Base-by-base conservation (phyloP, 2,797 vertebrate species). In the Gambusia yucatana region DNA sequence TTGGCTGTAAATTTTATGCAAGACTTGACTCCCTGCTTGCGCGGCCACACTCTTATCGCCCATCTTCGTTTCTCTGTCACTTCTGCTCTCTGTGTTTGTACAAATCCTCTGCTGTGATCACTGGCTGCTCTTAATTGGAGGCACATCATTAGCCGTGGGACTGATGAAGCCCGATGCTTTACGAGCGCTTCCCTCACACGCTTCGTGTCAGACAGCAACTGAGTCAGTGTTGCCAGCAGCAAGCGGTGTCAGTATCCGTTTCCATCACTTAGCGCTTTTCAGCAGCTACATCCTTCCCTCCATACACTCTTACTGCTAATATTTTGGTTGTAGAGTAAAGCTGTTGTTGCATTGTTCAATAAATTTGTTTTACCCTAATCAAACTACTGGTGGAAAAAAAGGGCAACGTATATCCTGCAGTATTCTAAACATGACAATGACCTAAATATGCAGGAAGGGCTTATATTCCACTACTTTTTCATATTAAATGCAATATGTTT, bases 81-180 rank as follows among this genome's bases (percentile, higher is more conserved):
- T 85, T 83, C 77, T 16, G 69, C 81, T 81, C 77, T 80, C 86
- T 50, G 79, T 89, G 88, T 92, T 90, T 91, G 86, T 86, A 90
- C 92, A 92, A 93, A 94, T 92, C 89, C 93, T 84, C 91, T 6
- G 90, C 92, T 91, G 91, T 94, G 92, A 95, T 95, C 94, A 94
- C 87, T 88, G 86, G 84, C 80, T 82, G 82, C 85, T 93, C 88
- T 94, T 96, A 96, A 96, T 96, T 95, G 93, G 93, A 92, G 94
- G 92, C 91, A 92, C 93, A 92, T 95, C 94, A 91, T 93, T 92
- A 92, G 94, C 85, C 85, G 85, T 84, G 91, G 78, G 61, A 80
- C 88, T 92, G 93, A 94, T 91, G 90, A 90, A 82, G 90, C 84
- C 85, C 80, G 90, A 91, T 93, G 87, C 84, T 93, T 93, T 93